Percentiles rank a stretch among this genome's conserved stretches.
These are phyloP conservation scores for Phocoena sinus DNA, from an alignment of 2,113 vertebrate species.

Conservation along the genomic window DNA sequence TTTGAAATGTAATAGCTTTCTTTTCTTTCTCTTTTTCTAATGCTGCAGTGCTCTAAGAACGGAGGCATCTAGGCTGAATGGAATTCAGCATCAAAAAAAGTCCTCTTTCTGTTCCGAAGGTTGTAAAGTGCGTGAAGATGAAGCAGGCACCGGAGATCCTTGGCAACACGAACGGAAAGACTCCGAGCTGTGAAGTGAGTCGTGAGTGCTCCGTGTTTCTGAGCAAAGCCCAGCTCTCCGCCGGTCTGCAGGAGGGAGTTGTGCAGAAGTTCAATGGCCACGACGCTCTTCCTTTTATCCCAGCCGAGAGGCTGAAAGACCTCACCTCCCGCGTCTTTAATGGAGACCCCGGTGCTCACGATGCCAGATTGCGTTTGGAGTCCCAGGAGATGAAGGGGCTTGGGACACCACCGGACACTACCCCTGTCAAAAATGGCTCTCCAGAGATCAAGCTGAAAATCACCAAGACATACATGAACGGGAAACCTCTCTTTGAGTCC, in stretches of 20 bases:
- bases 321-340: conserved; percentile 94
- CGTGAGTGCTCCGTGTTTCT: conserved; percentile 90
- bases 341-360: conserved; percentile 86
- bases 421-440: conserved; percentile 85
- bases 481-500: conserved; percentile 88
- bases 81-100: conserved; percentile 84
- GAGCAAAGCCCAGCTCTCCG: conserved; percentile 90
- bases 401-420: conserved; percentile 84
- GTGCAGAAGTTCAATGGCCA: conserved; percentile 91
- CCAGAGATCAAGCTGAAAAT: conserved; percentile 93
- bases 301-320: conserved; percentile 90
- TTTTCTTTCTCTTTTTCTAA: conserved; percentile 45
- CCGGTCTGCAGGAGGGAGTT: conserved; percentile 89
- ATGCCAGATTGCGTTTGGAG: conserved; percentile 86
- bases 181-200: conserved; percentile 85
- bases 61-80: conserved; percentile 82
- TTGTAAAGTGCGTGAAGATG: conserved; percentile 88
- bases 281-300: conserved; percentile 83
- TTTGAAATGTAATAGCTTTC: neutral
- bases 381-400: conserved; percentile 85
- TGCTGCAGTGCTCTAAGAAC: conserved; percentile 78
- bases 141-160: conserved; percentile 93
- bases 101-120: conserved; percentile 88
- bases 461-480: conserved; percentile 91
- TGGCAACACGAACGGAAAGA: conserved; percentile 82